Conservation (phyloP, 2,113 vertebrate genomes). For the Tiliqua scincoides region DNA sequence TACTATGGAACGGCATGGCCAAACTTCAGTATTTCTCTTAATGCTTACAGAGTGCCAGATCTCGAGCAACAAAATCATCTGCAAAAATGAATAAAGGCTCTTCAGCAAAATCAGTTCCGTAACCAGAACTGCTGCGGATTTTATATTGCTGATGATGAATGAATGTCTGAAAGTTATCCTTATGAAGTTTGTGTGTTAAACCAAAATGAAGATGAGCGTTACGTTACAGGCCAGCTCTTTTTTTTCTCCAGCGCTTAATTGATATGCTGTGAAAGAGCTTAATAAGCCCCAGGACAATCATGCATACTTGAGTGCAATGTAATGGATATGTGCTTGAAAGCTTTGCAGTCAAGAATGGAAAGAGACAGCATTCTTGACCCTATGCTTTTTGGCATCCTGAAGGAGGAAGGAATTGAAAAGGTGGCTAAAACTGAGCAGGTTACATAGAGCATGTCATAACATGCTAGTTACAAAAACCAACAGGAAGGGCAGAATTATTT, state of each 20-base stretch:
- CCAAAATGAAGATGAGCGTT: neutral
- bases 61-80: neutral
- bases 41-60: neutral
- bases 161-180: neutral
- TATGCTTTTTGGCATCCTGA: neutral
- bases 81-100: constrained; percentile 40
- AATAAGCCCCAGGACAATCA: neutral
- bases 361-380: neutral
- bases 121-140: neutral
- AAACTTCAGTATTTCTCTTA: constrained; percentile 26
- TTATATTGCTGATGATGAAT: neutral
- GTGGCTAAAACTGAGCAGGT: too few species aligned
- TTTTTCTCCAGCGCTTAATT: constrained; percentile 58
- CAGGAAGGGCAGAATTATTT: too few species aligned
- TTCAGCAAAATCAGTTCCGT: neutral
- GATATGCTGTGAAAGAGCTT: constrained; percentile 40
- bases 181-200: neutral
- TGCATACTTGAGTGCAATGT: neutral
- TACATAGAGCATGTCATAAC: too few species aligned
- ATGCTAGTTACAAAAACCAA: too few species aligned
- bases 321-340: neutral
- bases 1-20: neutral
- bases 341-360: neutral
- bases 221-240: constrained; percentile 30
- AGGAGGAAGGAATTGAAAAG: neutral